Conservation (phyloP, 2,113 vertebrate species). For the Cygnus atratus region DNA sequence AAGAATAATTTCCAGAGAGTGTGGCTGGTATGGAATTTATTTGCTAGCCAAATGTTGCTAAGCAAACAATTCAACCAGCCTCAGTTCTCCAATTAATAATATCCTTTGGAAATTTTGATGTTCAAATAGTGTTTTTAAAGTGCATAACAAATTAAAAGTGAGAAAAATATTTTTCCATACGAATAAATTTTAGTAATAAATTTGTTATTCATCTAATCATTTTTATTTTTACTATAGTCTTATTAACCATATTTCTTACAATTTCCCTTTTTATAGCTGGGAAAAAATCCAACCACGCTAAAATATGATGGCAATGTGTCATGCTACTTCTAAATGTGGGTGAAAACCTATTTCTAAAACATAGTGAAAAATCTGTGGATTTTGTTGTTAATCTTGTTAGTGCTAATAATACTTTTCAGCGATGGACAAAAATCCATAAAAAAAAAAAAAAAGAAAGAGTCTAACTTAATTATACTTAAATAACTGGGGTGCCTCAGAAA, state of each 20-base stretch:
- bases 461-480: slow-evolving; percentile 44
- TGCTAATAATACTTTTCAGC: not conserved
- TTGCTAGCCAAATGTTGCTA: not conserved
- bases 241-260: not conserved
- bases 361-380: not conserved
- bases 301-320: not conserved
- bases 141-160: not conserved
- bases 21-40: slow-evolving; percentile 3
- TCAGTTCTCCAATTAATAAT: not conserved
- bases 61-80: not conserved
- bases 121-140: not conserved
- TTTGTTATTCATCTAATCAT: not conserved
- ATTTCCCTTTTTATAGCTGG: not conserved
- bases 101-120: not conserved
- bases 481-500: slow-evolving; percentile 20
- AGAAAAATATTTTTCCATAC: not conserved
- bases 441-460: not conserved
- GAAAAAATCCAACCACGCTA: not conserved
- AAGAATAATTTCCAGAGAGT: not conserved
- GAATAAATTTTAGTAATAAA: not conserved
- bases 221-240: not conserved
- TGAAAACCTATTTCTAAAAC: not conserved
- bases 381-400: slow-evolving; percentile 37
- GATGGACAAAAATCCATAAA: not conserved
- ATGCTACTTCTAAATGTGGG: not conserved